These are phyloP conservation scores for Leptinotarsa defecta DNA, from an alignment of 1,140 invertebrate species.

Conservation along the genomic window DNA sequence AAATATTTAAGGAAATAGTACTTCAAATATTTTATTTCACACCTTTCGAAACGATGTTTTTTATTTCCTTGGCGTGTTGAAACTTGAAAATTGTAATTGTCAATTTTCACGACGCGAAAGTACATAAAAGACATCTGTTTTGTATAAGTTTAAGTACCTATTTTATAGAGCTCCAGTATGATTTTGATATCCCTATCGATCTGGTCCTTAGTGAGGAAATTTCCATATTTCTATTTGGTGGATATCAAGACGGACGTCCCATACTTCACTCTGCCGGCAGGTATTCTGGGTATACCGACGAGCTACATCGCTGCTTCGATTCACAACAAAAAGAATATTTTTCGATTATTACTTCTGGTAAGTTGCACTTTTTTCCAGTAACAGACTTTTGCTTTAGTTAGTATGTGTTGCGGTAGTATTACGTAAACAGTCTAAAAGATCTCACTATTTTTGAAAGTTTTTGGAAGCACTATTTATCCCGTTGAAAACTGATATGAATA, in stretches of 20 bases:
- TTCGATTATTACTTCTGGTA: conserved; percentile 9
- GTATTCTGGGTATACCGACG: background rate
- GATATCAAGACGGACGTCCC: conserved; percentile 20
- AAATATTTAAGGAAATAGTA: background rate
- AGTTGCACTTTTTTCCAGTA: too few relatives aligned
- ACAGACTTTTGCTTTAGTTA: too few relatives aligned
- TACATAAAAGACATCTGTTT: background rate
- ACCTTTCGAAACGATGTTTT: background rate
- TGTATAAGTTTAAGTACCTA: background rate
- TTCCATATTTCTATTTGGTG: conserved; percentile 10
- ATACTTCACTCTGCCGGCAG: conserved; percentile 16
- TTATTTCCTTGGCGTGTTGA: too few relatives aligned
- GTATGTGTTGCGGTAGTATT: too few relatives aligned
- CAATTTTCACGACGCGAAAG: background rate
- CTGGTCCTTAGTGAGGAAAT: conserved; percentile 22
- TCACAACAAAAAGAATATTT: conserved; percentile 11
- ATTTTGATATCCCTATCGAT: conserved; percentile 10
- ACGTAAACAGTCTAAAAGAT: too few relatives aligned
- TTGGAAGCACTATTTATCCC: too few relatives aligned
- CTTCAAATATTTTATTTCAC: background rate
- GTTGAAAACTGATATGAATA: too few relatives aligned
- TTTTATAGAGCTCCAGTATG: conserved; percentile 14
- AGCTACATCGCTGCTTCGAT: background rate
- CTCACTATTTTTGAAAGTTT: too few relatives aligned
- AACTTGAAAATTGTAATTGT: too few relatives aligned